Evolutionary conservation across 2,888 invertebrate species (phyloP), one percentile per base, ranked within the genome.

Genomic region (Abscondita cerata): DNA sequence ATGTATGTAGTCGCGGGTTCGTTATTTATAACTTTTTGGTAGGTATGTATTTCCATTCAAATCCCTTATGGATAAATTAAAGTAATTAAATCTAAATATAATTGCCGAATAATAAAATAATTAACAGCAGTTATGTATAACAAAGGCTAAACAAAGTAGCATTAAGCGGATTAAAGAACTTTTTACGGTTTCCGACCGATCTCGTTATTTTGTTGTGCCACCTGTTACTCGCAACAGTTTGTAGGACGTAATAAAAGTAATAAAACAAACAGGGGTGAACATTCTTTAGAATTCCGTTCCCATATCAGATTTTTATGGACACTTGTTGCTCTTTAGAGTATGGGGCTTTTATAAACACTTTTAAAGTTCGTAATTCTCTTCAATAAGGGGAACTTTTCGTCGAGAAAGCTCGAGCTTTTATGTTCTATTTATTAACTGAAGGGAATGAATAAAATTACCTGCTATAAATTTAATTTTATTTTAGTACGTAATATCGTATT

Each of bases 331-430:
- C 72, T 70, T 72, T 73, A 69, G 73, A 72, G 73, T 73, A 73
- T 70, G 69, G 57, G 62, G 62, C 57, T 62, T 62, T 62, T 62
- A 58, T 62, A 62, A 73, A 74, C 71, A 71, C 66, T 64, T 63
- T 68, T 61, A 59, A 65, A 65, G 64, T 64, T 64, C 74, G 75
- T 78, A 81, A 82, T 82, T 81, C 82, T 83, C 82, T 83, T 83
- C 83, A 83, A 81, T 80, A 82, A 82, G 83, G 83, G 83, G 83
- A 83, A 83, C 82, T 82, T 82, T 80, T 81, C 74, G 67, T 81
- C 80, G 70, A 80, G 69, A 83, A 81, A 81, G 65, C 65, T 72
- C 73, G 83, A 81, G 81, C 57, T 62, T 53, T 40, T 38, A 25
- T 48, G 25, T 13, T 19, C 44, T 44, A 44, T 44, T 44, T 44